Evolutionary conservation across 2,113 vertebrate genomes (phyloP).

Genomic region (Egretta garzetta): DNA sequence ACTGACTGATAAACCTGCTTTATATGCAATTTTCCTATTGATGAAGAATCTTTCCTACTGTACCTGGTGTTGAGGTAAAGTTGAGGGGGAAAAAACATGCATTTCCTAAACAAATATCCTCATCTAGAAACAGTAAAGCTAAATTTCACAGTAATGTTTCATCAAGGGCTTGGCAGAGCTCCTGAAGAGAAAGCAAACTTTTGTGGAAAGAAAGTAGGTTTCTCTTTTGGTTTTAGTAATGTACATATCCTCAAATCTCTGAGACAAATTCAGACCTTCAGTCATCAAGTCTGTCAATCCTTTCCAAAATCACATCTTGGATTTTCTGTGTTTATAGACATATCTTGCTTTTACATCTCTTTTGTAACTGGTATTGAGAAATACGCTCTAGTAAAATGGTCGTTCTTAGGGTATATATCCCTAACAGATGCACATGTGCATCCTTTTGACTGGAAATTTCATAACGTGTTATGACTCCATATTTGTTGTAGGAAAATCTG

Average conservation of each 20-base stretch:
- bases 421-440: no score
- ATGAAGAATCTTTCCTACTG: background rate
- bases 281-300: background rate
- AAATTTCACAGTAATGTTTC: background rate
- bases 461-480: background rate
- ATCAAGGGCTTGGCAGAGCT: background rate
- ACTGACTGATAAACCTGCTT: constrained; percentile 56
- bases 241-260: background rate
- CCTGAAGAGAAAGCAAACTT: background rate
- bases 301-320: background rate
- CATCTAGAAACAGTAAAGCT: background rate
- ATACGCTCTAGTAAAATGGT: fast-evolving
- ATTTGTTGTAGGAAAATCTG: background rate
- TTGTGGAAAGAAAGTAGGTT: background rate
- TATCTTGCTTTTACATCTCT: background rate
- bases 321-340: background rate
- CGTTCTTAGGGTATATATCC: background rate
- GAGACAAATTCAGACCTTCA: background rate
- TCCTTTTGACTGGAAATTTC: background rate
- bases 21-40: constrained; percentile 28
- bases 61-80: background rate
- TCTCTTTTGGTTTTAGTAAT: background rate
- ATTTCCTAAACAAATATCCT: constrained; percentile 1
- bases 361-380: background rate
- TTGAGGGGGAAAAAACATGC: background rate